Evolutionary conservation across 2,888 invertebrate genomes (phyloP), one percentile per base, ranked within the genome.

Genomic region (Portevinia maculata): DNA sequence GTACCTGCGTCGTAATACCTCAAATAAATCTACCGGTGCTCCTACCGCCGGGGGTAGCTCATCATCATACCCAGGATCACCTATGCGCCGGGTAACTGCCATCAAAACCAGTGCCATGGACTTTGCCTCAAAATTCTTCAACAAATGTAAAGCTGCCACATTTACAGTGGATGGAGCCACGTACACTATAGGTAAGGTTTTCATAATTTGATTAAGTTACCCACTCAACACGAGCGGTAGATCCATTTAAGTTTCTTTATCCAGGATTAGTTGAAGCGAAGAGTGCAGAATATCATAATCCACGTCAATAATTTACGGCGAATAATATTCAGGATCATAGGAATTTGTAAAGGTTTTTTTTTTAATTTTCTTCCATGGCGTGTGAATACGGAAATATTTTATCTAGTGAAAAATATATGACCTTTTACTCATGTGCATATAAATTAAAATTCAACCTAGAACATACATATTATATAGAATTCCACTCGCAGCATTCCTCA

Each of bases 91-190:
- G n/a, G 90, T 90, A 19, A 89, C 90, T 64, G 88, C 90, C 50
- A 84, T 90, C 71, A 89, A 88, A 81, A 89, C 88, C 55, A 89
- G 90, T 5, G 90, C 90, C 8, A 84, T 90, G 85, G 89, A 88
- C 69, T 89, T 90, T 75, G 90, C 90, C 5, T 88, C 90, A 39
- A 93, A 94, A 88, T 90, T 94, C 83, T 94, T 94, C 91, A 94
- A 94, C 92, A 96, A 96, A 91, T 96, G 96, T 92, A 96, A 96
- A 92, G 96, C 96, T 90, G 96, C 96, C 62, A 96, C 96, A 81
- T 96, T 96, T 90, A 95, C 96, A 87, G 93, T 96, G 90, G 96
- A 96, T 91, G 96, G 96, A 89, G 96, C 95, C 85, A 95, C 95
- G 85, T 96, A 96, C 88, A 96, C 96, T 85, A 96, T 96, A 91